Conservation (phyloP, 37 sponge, comb jelly and placozoan genomes). For the Bolinopsis microptera region DNA sequence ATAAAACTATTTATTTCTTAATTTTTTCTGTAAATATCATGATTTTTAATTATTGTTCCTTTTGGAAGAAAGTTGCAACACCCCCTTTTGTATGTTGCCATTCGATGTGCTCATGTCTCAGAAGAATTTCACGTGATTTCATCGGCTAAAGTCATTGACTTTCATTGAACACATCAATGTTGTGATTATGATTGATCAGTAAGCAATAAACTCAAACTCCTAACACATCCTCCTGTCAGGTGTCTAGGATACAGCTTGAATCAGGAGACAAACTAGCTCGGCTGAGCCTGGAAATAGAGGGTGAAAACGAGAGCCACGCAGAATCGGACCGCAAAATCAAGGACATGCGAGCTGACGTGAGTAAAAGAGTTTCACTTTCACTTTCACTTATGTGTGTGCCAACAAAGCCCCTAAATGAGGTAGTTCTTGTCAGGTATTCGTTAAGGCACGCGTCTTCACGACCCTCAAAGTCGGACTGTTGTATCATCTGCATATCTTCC, state of each 20-base stretch:
- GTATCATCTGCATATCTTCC: conserved; percentile 50
- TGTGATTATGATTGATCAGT: too few relatives aligned
- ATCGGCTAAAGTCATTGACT: too few relatives aligned
- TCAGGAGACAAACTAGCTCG: conserved; percentile 61
- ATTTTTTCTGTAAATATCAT: too few relatives aligned
- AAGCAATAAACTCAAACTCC: too few relatives aligned
- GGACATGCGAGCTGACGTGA: conserved; percentile 62
- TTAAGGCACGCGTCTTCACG: conserved; percentile 20
- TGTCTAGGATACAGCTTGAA: conserved; percentile 58
- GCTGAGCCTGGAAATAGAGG: conserved; percentile 54
- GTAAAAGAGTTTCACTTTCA: background rate
- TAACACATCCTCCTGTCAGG: too few relatives aligned
- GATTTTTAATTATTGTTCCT: too few relatives aligned
- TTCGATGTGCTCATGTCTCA: too few relatives aligned
- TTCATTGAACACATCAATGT: too few relatives aligned
- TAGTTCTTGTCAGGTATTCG: conserved; percentile 42
- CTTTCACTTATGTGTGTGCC: background rate
- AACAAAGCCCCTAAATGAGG: conserved; percentile 1
- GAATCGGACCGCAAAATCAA: conserved; percentile 45
- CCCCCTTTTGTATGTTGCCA: too few relatives aligned
- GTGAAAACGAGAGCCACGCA: background rate
- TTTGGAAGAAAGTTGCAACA: too few relatives aligned
- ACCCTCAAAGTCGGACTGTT: conserved; percentile 58
- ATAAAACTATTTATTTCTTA: too few relatives aligned
- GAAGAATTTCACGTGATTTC: too few relatives aligned